Percentiles rank a stretch among this genome's conserved stretches.
Evolutionary conservation across 2,797 vertebrate species (phyloP).

Genomic region (Smutsia temminckii): DNA sequence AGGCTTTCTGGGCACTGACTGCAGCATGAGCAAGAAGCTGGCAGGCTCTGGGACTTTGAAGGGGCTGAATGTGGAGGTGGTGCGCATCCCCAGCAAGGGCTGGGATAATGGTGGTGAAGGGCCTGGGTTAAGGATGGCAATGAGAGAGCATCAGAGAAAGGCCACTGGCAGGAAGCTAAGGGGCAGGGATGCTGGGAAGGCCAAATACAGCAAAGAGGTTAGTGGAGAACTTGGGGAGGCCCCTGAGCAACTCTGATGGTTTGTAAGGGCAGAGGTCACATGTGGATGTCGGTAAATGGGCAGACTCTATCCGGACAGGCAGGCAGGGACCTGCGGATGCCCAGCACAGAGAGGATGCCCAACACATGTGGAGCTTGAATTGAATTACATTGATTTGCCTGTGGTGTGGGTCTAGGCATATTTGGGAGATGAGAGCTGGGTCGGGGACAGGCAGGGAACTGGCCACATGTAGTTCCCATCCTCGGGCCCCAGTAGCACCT

Average conservation of each 20-base stretch:
- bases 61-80: rapidly evolving
- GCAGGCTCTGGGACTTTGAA: not conserved
- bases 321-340: no score
- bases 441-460: rapidly evolving
- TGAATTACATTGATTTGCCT: not conserved
- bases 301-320: not conserved
- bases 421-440: no score
- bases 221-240: not conserved
- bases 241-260: not conserved
- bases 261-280: not conserved
- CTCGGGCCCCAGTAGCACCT: not conserved
- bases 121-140: not conserved
- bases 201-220: not conserved
- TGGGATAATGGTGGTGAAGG: not conserved
- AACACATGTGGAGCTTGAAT: not conserved
- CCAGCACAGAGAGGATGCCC: not conserved
- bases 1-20: not conserved
- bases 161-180: not conserved
- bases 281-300: not conserved
- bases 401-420: not conserved
- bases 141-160: not conserved
- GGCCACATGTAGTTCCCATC: rapidly evolving
- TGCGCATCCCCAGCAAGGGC: not conserved
- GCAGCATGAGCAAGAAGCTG: rapidly evolving
- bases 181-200: not conserved